A percentile compares a stretch with the other conserved stretches of the same genome.
phyloP scores from a whole-genome alignment of 2,797 vertebrate genomes.

The Platalea minor region DNA sequence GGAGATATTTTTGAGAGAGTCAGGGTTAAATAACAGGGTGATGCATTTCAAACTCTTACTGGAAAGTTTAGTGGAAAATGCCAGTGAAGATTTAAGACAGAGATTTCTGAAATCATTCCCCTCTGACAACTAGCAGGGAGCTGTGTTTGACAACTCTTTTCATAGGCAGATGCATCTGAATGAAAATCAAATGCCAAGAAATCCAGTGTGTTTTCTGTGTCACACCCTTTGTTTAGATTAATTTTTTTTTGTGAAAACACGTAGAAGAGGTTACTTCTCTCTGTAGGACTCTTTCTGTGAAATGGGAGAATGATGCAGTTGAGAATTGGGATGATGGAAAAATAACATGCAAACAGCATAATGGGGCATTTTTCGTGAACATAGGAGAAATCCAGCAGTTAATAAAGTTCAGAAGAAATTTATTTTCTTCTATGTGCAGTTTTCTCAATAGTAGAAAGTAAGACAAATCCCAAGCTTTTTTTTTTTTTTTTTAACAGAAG shows the following conservation, averaged over 20 bases:
- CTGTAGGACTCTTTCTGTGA: background rate
- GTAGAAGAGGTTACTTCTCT: background rate
- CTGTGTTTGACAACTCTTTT: conserved; percentile 3
- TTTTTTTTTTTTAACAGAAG: background rate
- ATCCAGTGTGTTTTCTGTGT: background rate
- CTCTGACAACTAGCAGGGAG: background rate
- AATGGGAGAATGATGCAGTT: background rate
- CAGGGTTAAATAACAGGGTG: background rate
- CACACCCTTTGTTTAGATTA: background rate
- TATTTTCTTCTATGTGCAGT: rapidly evolving
- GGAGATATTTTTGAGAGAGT: background rate
- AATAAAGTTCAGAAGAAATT: background rate
- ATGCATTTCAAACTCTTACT: background rate
- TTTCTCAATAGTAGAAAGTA: background rate
- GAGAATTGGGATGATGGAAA: background rate
- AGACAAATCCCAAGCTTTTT: background rate
- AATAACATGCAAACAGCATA: background rate
- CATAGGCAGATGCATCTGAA: background rate
- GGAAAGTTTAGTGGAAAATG: background rate
- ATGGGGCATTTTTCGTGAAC: background rate
- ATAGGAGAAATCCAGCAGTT: background rate
- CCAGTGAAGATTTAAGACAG: background rate
- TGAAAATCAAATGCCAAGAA: conserved; percentile 12
- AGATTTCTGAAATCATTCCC: conserved; percentile 1
- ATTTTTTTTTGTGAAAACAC: background rate